These are phyloP conservation scores for Ciconia maguari DNA, from an alignment of 2,113 vertebrate species.

Conservation along the genomic window DNA sequence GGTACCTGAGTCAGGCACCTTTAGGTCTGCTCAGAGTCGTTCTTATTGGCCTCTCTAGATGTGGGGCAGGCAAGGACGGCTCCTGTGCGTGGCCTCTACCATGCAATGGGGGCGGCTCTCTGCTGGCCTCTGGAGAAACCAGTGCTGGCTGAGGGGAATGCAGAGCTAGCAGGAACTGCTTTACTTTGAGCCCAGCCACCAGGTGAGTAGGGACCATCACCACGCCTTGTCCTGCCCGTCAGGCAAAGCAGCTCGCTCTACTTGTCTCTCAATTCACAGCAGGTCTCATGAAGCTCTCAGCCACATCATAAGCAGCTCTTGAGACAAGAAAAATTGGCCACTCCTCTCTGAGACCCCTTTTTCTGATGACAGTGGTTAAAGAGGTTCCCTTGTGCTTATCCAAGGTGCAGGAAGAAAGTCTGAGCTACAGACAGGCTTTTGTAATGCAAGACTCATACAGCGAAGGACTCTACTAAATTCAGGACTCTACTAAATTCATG, in stretches of 20 bases:
- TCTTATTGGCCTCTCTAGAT: not conserved
- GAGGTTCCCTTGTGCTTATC: not conserved
- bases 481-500: slow-evolving; percentile 36
- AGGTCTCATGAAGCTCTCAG: not conserved
- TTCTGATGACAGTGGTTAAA: not conserved
- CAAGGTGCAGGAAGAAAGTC: not conserved
- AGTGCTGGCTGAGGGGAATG: not conserved
- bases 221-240: accelerated
- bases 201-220: not conserved
- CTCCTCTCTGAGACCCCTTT: not conserved
- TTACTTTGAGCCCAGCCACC: not conserved
- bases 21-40: not conserved
- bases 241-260: not conserved
- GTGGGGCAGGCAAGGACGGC: not conserved
- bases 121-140: not conserved
- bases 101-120: not conserved
- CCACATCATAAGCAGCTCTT: not conserved
- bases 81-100: not conserved
- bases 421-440: slow-evolving; percentile 6
- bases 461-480: slow-evolving; percentile 26
- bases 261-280: not conserved
- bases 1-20: not conserved
- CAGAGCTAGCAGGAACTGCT: not conserved
- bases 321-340: not conserved
- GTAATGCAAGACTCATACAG: slow-evolving; percentile 5